phyloP scores from a whole-genome alignment of 2,113 vertebrate species.

The Eudyptes chrysolophus region DNA sequence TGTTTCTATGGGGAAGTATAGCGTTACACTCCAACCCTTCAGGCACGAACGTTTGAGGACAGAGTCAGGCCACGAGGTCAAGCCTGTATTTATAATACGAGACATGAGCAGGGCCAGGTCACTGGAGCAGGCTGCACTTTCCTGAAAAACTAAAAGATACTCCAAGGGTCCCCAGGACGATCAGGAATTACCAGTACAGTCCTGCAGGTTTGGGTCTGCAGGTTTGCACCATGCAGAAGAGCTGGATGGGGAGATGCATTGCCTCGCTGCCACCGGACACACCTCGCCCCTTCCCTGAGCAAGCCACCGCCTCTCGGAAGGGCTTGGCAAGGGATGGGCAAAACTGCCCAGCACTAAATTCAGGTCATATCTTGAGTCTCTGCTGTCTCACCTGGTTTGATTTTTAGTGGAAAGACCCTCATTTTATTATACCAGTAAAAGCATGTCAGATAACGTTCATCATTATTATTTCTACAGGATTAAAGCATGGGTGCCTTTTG shows the following conservation, averaged over 20 bases:
- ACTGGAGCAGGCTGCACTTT: neutral
- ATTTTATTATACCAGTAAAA: neutral
- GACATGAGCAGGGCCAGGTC: neutral
- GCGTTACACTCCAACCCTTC: neutral
- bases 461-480: neutral
- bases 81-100: neutral
- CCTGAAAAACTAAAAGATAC: neutral
- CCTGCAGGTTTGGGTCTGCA: neutral
- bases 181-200: neutral
- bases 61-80: neutral
- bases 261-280: rapidly evolving
- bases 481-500: neutral
- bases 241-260: rapidly evolving
- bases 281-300: neutral
- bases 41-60: neutral
- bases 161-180: rapidly evolving
- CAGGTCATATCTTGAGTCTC: neutral
- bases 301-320: rapidly evolving
- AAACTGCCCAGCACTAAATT: neutral
- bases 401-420: neutral
- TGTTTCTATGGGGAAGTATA: neutral
- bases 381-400: neutral
- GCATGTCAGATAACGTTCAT: neutral
- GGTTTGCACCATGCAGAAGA: neutral
- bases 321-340: neutral